phyloP scores from a whole-genome alignment of 2,113 vertebrate species.

The Suncus etruscus region DNA sequence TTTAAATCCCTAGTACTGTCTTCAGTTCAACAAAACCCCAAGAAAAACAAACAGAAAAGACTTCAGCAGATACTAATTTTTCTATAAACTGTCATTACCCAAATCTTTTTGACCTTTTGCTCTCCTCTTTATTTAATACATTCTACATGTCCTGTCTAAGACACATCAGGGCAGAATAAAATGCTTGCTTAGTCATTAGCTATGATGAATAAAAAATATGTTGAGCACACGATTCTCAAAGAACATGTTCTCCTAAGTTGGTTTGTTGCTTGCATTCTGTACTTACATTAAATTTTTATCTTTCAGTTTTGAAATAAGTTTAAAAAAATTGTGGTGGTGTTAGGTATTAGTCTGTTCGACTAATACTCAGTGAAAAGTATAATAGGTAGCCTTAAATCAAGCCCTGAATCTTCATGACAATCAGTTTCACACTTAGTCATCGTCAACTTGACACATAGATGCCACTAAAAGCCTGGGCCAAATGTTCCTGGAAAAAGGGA shows the following conservation, averaged over 20 bases:
- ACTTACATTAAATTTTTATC: conserved; percentile 3
- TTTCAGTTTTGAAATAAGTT: conserved; percentile 42
- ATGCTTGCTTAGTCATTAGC: conserved; percentile 25
- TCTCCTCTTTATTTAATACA: conserved; percentile 58
- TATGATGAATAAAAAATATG: conserved; percentile 42
- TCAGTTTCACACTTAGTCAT: conserved; percentile 66
- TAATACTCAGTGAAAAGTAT: conserved; percentile 35
- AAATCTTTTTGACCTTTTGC: conserved; percentile 27
- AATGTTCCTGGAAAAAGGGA: conserved; percentile 66
- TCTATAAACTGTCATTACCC: conserved; percentile 50
- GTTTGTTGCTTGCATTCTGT: conserved; percentile 23
- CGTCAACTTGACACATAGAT: conserved; percentile 34
- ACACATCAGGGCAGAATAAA: conserved; percentile 73
- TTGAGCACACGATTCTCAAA: conserved; percentile 53
- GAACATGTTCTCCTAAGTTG: conserved; percentile 36
- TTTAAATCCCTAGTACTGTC: conserved; percentile 22
- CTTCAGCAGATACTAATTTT: conserved; percentile 58
- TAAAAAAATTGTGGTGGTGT: conserved; percentile 6
- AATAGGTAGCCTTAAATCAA: neutral
- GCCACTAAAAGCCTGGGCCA: neutral
- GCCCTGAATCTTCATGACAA: neutral
- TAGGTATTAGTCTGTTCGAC: neutral
- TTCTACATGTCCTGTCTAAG: conserved; percentile 61
- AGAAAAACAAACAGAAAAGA: conserved; percentile 39
- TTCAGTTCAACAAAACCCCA: conserved; percentile 30